Base-by-base conservation (phyloP, 2,797 vertebrate genomes). In the Anabas testudineus region DNA sequence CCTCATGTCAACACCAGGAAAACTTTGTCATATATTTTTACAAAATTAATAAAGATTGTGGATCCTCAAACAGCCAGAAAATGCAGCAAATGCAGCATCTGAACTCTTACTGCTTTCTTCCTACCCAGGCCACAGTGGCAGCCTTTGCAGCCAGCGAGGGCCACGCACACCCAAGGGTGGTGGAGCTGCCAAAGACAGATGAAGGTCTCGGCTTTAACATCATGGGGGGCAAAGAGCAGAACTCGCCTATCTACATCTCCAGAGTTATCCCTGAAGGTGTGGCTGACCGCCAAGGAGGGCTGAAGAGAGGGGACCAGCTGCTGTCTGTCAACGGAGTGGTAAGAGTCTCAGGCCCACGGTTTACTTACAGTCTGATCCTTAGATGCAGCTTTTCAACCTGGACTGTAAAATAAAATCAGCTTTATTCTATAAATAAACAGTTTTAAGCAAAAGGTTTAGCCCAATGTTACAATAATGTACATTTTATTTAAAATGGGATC, bases 161-260 rank as follows among this genome's bases (percentile, higher is more conserved):
- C 5, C 96, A 98, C 0, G 96, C 96, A 3, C 96, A 98, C 71
- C 96, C 96, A 3, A 87, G 96, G 53, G 96, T 97, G 2, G 96
- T 98, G 52, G 96, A 98, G 76, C 94, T 98, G 37, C 96, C 96
- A n/a, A 97, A 97, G 86, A 97, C 96, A 0, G 96, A 98, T 0
- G 96, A 97, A 71, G 96, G 96, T 2, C 89, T 97, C 55, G 96
- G 96, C 43, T 98, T 98, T 80, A 97, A 98, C 91, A 98, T 98
- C 74, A 98, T 98, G 96, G 96, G 96, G 1, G 96, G 96, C 26
- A 97, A 97, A 81, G 96, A 98, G 77, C 96, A 98, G 89, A 98
- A 98, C 87, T 97, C 96, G 0, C 96, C 96, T 62, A 98, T 98
- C 76, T 98, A 97, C 82, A 97, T 98, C 78, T 98, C 96, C 61